Base-by-base conservation (phyloP, 2,113 vertebrate species). In the Dicerorhinus sumatrensis region DNA sequence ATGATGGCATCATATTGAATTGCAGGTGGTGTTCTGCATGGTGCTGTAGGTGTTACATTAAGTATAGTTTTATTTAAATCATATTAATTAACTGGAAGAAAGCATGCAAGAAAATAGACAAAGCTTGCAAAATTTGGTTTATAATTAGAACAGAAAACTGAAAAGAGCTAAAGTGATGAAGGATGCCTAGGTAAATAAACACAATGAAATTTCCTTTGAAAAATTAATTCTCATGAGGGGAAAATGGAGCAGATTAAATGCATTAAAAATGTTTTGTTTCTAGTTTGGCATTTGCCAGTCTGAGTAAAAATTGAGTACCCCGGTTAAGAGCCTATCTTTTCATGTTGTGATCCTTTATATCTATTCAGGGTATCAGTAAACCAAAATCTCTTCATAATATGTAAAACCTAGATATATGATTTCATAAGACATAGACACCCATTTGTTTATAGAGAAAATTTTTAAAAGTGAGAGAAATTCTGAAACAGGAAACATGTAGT, bases 401-500 rank as follows among this genome's bases (percentile, higher is more conserved):
- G 3, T 76, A 81, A 91, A 98, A 88, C 18, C 14, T 88, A 82
- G 9, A 83, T 79, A 23, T 16, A 58, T 95, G 13, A 33, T 91
- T 96, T 97, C 21, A 67, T 67, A 89, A 54, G 23, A 63, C 7
- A 33, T 46, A 80, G 39, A 91, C 10, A 65, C 23, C 4, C 42
- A 29, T 85, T 89, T 67, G 13, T 92, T 75, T 79, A 33, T 79
- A 92, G 39, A 80, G 60, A 84, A 87, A 56, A 70, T 20, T 86
- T 88, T 96, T 86, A 94, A 31, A 58, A 76, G 91, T 84, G 62
- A 91, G 51, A 94, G 76, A 96, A 80, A 77, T 54, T 92, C 65
- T 81, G n/a, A 79, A 96, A 92, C 16, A 87, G 51, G 42, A 88
- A 94, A 70, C 14, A 46, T 94, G 7, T 90, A 36, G 12, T 94